Conservation (phyloP, 1,140 invertebrate genomes). For the Aphelenchoides fujianensis region DNA sequence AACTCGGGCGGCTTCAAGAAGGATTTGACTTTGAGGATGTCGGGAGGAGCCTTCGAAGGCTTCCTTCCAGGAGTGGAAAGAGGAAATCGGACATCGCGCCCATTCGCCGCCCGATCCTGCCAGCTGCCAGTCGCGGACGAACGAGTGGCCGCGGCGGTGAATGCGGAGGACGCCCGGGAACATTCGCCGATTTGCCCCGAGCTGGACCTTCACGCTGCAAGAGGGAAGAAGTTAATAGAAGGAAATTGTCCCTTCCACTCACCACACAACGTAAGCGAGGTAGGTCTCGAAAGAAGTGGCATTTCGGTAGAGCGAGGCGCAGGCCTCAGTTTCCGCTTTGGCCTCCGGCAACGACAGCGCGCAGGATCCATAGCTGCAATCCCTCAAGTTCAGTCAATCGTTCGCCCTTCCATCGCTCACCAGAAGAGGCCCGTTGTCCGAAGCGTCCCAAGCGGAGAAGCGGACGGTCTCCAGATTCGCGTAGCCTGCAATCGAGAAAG, state of each 20-base stretch:
- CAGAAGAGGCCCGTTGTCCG: conserved; percentile 50
- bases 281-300: conserved; percentile 50
- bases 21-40: neutral
- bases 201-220: too few species aligned
- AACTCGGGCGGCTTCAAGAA: conserved; percentile 39
- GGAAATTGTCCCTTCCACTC: too few species aligned
- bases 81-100: too few species aligned
- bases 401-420: too few species aligned
- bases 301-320: conserved; percentile 48
- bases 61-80: too few species aligned
- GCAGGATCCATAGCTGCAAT: conserved; percentile 43
- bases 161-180: conserved; percentile 21
- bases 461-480: conserved; percentile 51
- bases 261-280: conserved; percentile 53
- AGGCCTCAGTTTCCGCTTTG: conserved; percentile 38
- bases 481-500: too few species aligned
- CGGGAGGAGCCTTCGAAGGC: conserved; percentile 12
- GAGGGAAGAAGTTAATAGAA: too few species aligned
- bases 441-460: conserved; percentile 48
- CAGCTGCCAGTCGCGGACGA: conserved; percentile 16
- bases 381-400: too few species aligned
- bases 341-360: conserved; percentile 47
- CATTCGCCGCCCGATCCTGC: neutral
- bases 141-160: conserved; percentile 5
- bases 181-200: neutral